Conservation (phyloP, 2,888 invertebrate species). For the Flabesymbios commensalis region DNA sequence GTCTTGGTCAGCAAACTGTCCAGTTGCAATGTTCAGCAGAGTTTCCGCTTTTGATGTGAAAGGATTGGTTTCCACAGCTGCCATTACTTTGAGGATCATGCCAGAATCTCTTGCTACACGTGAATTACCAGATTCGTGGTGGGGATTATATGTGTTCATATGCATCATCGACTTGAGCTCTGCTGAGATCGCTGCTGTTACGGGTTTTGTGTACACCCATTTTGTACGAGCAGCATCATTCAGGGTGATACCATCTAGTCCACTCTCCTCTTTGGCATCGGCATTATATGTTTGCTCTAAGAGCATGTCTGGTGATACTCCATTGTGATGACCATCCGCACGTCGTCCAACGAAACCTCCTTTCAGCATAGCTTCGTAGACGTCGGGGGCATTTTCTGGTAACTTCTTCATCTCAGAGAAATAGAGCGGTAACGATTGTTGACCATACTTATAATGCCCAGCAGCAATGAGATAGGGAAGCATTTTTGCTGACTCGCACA, state of each 20-base stretch:
- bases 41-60: too few species aligned
- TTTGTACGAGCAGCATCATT: conserved; percentile 12
- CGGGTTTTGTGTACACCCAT: conserved; percentile 14
- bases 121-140: background rate
- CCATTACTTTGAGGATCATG: background rate
- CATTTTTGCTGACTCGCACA: too few species aligned
- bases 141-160: background rate
- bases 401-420: conserved; percentile 20
- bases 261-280: conserved; percentile 16
- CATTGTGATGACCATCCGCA: conserved; percentile 15
- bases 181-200: conserved; percentile 6
- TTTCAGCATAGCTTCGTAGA: conserved; percentile 2
- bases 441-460: too few species aligned
- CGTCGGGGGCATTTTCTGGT: conserved; percentile 2
- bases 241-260: conserved; percentile 14
- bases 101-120: background rate
- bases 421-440: too few species aligned
- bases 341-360: conserved; percentile 9
- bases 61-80: background rate
- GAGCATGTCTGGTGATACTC: conserved; percentile 20
- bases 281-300: conserved; percentile 19
- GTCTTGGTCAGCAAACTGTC: too few species aligned
- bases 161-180: conserved; percentile 6
- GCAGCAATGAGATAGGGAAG: too few species aligned
- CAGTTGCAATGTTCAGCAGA: too few species aligned